These are phyloP conservation scores for Ceyx melanurus DNA, from an alignment of 2,113 vertebrate genomes.

Conservation along the genomic window DNA sequence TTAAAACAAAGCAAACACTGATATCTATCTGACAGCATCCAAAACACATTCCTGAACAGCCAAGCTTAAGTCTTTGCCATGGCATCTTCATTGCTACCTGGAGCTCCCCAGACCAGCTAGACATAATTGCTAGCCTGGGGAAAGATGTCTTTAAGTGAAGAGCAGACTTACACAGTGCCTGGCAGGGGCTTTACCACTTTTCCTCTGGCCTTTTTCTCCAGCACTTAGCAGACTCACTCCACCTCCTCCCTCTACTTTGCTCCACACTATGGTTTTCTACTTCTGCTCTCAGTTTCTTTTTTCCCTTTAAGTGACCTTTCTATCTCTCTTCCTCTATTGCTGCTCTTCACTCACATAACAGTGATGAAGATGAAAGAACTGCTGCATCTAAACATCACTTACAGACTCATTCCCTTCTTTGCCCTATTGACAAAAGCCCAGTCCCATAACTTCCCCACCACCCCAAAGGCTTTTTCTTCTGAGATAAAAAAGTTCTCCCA, in stretches of 20 bases:
- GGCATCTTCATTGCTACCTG: neutral
- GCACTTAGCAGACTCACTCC: neutral
- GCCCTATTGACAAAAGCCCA: neutral
- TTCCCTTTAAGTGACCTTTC: neutral
- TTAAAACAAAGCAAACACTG: neutral
- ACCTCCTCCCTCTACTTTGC: neutral
- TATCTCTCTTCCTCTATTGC: neutral
- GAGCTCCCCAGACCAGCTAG: neutral
- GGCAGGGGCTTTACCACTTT: neutral
- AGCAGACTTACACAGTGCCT: neutral
- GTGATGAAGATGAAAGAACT: neutral
- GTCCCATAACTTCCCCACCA: accelerated
- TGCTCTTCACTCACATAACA: neutral
- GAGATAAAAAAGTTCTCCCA: neutral
- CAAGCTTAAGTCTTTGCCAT: neutral
- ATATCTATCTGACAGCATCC: neutral
- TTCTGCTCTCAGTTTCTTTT: neutral
- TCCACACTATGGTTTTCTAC: neutral
- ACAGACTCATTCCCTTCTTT: neutral
- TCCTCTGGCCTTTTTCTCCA: neutral
- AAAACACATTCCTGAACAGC: neutral
- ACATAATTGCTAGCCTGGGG: neutral
- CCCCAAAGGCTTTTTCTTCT: neutral
- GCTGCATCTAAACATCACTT: neutral
- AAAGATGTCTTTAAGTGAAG: neutral